Percentiles rank a stretch among this genome's conserved stretches.
phyloP scores from a whole-genome alignment of 30 jellyfish, hydroid and myxozoan species.

The Phacellophora camtschatica region DNA sequence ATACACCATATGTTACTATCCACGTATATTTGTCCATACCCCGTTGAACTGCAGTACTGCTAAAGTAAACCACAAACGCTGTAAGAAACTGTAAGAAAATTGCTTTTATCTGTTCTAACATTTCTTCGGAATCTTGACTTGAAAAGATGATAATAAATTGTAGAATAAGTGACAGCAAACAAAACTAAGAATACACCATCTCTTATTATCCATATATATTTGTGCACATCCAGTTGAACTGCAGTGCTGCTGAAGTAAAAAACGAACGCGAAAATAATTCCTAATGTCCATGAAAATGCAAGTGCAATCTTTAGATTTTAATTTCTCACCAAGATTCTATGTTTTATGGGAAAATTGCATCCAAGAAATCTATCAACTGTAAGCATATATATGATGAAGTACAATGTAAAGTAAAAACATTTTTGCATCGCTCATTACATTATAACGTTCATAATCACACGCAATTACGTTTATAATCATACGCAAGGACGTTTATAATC shows the following conservation, averaged over 20 bases:
- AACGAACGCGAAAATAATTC: neutral
- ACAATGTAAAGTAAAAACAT: slow-evolving; percentile 17
- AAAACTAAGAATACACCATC: neutral
- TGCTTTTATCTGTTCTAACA: neutral
- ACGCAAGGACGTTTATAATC: no score
- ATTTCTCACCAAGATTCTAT: neutral
- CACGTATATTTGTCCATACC: no score
- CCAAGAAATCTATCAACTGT: slow-evolving; percentile 43
- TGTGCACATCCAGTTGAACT: neutral
- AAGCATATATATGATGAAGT: slow-evolving; percentile 5
- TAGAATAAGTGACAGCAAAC: neutral
- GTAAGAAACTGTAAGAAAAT: neutral
- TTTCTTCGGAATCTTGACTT: neutral
- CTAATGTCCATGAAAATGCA: neutral
- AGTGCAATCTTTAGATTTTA: neutral
- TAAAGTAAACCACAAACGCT: no score
- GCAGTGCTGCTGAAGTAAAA: neutral
- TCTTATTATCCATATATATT: neutral
- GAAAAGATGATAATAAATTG: neutral
- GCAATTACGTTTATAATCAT: no score
- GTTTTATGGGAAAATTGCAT: slow-evolving; percentile 13
- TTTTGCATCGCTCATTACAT: no score
- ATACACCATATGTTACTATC: no score
- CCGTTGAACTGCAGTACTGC: no score
- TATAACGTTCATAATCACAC: no score